phyloP scores from a whole-genome alignment of 2,888 invertebrate species.

The Pegoplata infirma region DNA sequence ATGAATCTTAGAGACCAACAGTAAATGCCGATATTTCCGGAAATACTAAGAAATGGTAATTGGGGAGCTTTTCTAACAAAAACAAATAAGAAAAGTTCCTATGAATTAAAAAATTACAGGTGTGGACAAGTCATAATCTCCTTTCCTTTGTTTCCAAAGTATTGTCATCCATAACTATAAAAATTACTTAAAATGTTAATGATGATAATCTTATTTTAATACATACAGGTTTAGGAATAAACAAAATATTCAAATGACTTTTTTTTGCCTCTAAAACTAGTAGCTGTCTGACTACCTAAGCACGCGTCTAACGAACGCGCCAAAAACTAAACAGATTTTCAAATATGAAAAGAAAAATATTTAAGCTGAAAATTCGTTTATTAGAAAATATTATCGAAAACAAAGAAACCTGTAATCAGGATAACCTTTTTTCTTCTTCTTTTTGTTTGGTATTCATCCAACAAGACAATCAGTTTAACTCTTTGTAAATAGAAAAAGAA shows the following conservation, averaged over 20 bases:
- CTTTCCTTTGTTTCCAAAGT: neutral
- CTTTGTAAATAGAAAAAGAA: slow-evolving; percentile 8
- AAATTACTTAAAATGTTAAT: slow-evolving; percentile 33
- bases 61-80: too few species aligned
- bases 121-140: too few species aligned
- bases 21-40: too few species aligned
- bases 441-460: neutral
- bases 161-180: slow-evolving; percentile 2
- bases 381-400: neutral
- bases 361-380: neutral
- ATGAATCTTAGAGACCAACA: too few species aligned
- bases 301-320: slow-evolving; percentile 31
- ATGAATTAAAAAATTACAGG: too few species aligned
- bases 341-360: slow-evolving; percentile 4
- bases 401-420: neutral
- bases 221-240: slow-evolving; percentile 6
- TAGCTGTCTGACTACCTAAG: slow-evolving; percentile 28
- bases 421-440: neutral
- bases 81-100: too few species aligned
- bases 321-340: slow-evolving; percentile 7
- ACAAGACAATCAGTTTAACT: slow-evolving; percentile 16
- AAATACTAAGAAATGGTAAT: too few species aligned
- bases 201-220: slow-evolving; percentile 27
- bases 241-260: slow-evolving; percentile 2
- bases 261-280: neutral